phyloP scores from a whole-genome alignment of 2,888 invertebrate genomes.

The Chymomyza procnemis region DNA sequence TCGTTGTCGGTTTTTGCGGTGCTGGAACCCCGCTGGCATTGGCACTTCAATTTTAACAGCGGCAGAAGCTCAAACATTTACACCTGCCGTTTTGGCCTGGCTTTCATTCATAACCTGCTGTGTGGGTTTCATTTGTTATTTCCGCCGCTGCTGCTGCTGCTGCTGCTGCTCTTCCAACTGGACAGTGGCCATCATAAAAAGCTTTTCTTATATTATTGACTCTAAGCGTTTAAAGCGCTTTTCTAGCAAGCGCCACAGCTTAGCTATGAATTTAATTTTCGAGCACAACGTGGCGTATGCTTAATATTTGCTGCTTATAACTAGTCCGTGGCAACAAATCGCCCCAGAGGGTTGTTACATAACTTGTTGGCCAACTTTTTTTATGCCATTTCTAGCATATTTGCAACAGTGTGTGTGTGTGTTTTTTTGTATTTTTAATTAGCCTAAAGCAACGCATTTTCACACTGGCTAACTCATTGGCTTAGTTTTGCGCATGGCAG shows the following conservation, averaged over 20 bases:
- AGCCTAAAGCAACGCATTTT: neutral
- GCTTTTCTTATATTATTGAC: neutral
- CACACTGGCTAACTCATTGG: neutral
- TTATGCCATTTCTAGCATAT: neutral
- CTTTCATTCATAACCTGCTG: neutral
- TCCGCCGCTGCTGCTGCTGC: neutral
- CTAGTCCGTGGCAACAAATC: neutral
- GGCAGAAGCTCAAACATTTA: neutral
- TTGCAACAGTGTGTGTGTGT: neutral
- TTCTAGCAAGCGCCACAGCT: neutral
- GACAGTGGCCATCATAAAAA: neutral
- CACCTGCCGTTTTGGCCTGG: neutral
- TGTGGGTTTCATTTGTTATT: neutral
- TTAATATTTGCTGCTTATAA: neutral
- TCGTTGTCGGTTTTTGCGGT: slow-evolving; percentile 29
- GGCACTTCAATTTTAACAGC: slow-evolving; percentile 64
- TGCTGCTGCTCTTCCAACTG: neutral
- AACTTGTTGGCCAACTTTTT: neutral
- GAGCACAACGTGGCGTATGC: neutral
- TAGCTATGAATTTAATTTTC: neutral
- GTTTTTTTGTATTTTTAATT: neutral
- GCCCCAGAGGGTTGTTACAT: neutral
- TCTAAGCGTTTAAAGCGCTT: neutral
- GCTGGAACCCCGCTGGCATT: slow-evolving; percentile 67
- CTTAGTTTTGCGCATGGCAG: neutral